phyloP scores from a whole-genome alignment of 1,140 invertebrate species.

The Drosophila dunni region DNA sequence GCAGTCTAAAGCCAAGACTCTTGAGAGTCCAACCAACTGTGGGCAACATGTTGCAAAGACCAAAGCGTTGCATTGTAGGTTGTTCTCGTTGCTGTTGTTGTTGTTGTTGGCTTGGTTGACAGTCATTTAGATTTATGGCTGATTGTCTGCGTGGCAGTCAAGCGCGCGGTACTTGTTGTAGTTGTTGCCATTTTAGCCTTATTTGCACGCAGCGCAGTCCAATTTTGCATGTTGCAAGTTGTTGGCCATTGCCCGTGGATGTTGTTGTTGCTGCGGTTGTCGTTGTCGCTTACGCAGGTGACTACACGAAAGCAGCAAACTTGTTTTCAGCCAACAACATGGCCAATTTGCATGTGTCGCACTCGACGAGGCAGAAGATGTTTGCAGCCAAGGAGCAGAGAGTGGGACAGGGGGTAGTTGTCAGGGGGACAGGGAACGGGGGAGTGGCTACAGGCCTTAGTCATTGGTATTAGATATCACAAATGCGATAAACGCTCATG shows the following conservation, averaged over 20 bases:
- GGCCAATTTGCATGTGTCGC: slow-evolving; percentile 82
- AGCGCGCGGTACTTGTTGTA: slow-evolving; percentile 25
- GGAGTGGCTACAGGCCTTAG: slow-evolving; percentile 14
- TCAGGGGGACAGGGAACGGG: background rate
- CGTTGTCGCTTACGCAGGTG: slow-evolving; percentile 76
- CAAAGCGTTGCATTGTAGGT: slow-evolving; percentile 70
- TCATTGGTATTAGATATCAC: slow-evolving; percentile 74
- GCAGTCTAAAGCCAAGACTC: background rate
- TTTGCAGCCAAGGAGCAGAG: background rate
- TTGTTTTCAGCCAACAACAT: slow-evolving; percentile 77
- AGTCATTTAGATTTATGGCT: slow-evolving; percentile 84
- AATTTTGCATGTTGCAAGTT: slow-evolving; percentile 55
- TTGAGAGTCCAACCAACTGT: slow-evolving; percentile 8
- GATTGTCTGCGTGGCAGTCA: slow-evolving; percentile 73
- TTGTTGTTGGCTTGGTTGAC: slow-evolving; percentile 66
- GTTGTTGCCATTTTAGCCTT: slow-evolving; percentile 52
- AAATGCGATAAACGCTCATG: slow-evolving; percentile 72
- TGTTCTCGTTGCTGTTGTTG: slow-evolving; percentile 15
- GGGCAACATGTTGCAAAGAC: slow-evolving; percentile 73
- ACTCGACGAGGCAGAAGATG: slow-evolving; percentile 53
- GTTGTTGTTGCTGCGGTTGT: slow-evolving; percentile 48
- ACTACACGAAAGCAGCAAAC: slow-evolving; percentile 72
- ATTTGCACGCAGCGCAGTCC: slow-evolving; percentile 56
- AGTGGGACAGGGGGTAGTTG: background rate
- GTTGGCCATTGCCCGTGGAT: slow-evolving; percentile 31